These are phyloP conservation scores for Gortyna flavago DNA, from an alignment of 2,888 invertebrate genomes.

Conservation along the genomic window DNA sequence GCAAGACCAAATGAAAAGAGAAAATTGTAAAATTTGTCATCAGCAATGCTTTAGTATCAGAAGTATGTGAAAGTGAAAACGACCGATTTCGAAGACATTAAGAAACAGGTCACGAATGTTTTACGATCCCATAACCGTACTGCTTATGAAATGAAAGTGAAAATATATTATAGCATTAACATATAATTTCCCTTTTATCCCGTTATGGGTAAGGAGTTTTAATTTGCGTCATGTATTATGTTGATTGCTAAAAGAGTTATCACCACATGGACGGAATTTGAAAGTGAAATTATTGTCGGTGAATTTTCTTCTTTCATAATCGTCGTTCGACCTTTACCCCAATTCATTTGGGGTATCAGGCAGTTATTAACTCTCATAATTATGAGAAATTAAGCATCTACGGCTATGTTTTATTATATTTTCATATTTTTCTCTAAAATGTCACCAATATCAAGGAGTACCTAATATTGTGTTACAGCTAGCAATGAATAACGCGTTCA, in stretches of 20 bases:
- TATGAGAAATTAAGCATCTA: no score
- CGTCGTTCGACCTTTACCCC: accelerated
- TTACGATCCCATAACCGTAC: slow-evolving; percentile 62
- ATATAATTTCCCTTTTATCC: slow-evolving; percentile 53
- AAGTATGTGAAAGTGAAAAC: slow-evolving; percentile 69
- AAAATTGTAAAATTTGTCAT: slow-evolving; percentile 41
- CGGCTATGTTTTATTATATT: no score
- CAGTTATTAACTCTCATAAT: background rate
- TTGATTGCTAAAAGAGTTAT: slow-evolving; percentile 1
- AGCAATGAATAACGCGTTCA: no score
- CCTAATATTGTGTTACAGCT: no score
- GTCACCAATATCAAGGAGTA: no score
- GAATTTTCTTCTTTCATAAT: no score
- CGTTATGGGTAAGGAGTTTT: slow-evolving; percentile 6
- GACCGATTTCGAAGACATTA: slow-evolving; percentile 66
- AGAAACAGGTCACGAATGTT: slow-evolving; percentile 66
- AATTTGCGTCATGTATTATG: slow-evolving; percentile 19
- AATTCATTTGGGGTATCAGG: background rate
- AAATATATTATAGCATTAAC: slow-evolving; percentile 63
- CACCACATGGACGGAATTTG: background rate
- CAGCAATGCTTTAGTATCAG: slow-evolving; percentile 45
- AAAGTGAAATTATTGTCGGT: background rate
- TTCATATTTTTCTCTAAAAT: no score
- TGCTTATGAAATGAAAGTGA: slow-evolving; percentile 68
- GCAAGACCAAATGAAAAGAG: background rate